A percentile compares a stretch with the other conserved stretches of the same genome.
Evolutionary conservation across 2,888 invertebrate species (phyloP).

Genomic region (Bursaphelenchus okinawaensis): DNA sequence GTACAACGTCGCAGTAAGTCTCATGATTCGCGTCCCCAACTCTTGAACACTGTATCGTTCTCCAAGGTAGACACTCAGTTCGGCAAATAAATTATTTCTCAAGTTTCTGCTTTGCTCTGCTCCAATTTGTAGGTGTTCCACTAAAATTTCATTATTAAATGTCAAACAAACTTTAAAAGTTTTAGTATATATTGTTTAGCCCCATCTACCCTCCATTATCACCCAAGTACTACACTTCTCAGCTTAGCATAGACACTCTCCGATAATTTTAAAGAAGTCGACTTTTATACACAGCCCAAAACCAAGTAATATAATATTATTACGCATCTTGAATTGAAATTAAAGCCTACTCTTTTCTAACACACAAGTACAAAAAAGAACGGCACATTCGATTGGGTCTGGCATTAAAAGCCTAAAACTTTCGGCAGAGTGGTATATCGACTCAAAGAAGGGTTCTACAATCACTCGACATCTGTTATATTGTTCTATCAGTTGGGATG

Average conservation of each 20-base stretch:
- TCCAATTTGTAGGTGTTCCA: not conserved
- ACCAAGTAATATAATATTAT: too few relatives aligned
- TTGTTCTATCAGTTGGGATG: not conserved
- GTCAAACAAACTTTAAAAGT: too few relatives aligned
- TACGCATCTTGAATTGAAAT: not conserved
- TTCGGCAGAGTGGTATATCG: not conserved
- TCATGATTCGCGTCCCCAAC: not conserved
- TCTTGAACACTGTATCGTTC: not conserved
- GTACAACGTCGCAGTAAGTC: not conserved
- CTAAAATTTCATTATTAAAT: not conserved
- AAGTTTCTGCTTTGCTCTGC: not conserved
- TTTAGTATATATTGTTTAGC: too few relatives aligned
- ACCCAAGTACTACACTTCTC: too few relatives aligned
- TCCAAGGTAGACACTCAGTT: not conserved
- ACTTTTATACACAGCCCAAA: too few relatives aligned
- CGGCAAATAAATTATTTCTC: not conserved
- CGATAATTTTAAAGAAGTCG: too few relatives aligned
- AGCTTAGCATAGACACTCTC: too few relatives aligned
- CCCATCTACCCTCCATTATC: too few relatives aligned
- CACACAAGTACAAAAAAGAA: not conserved
- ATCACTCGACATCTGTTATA: not conserved
- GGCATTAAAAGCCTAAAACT: not conserved
- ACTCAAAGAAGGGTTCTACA: not conserved
- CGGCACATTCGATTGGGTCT: not conserved
- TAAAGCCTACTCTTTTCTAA: not conserved